Base-by-base conservation (phyloP, 2,888 invertebrate genomes). In the Lithosia quadra region DNA sequence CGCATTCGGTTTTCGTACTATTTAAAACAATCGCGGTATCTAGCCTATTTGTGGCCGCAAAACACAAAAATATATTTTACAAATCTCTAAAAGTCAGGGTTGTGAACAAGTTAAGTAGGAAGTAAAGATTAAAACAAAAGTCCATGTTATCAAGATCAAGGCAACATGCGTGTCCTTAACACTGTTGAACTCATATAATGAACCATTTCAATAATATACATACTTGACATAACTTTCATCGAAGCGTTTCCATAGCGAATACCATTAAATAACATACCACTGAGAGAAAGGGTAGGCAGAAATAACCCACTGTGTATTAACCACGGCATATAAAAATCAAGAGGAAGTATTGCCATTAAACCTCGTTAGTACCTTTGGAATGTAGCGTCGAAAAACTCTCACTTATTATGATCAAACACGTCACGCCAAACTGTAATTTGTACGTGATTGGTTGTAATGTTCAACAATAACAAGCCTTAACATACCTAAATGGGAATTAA, bases 191-290 rank as follows among this genome's bases (percentile, higher is more conserved):
- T 59, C 33, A 53, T 33, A 33, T 61, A 33, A 58, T n/a, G 56
- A 58, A 61, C 60, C 60, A 22, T 57, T 56, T 22, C 56, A 43
- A 62, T 34, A 36, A 66, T 61, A 60, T 58, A 58, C 21, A 18
- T 11, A 57, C 28, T 28, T 15, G 36, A 15, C 34, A 22, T 55
- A 63, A 62, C 36, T 49, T 64, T 11, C 24, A 39, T 28, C 28
- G 49, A 59, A 59, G 63, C 56, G 57, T 43, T 67, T 56, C 56
- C 36, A n/a, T 67, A 57, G 13, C 57, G 43, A 62, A 57, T 62
- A 43, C 34, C 10, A 10, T 62, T 33, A 57, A 39, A 21, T 43
- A 56, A n/a, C 49, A 49, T 49, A 49, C n/a, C n/a, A 49, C 49
- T 9, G 49, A 49, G 18, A n/a, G 49, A 49, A 4, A 49, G 4